Base-by-base conservation (phyloP, 2,888 invertebrate genomes). In the Ectemnius cavifrons region DNA sequence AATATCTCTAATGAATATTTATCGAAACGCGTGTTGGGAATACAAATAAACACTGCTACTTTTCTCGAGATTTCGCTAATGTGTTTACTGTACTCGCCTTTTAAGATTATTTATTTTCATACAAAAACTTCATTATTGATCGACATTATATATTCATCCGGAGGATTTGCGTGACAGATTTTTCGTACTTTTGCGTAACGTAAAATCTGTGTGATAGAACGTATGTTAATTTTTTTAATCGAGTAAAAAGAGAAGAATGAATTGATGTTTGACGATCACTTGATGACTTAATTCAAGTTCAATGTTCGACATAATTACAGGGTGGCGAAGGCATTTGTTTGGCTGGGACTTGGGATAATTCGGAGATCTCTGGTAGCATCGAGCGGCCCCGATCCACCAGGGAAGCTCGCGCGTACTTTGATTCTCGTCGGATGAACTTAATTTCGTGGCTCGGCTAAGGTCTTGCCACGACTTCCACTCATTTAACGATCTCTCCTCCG, bases 221-320 rank as follows among this genome's bases (percentile, higher is more conserved):
- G 2, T 1, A 37, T 37, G 37, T 11, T 11, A 6, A 11, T 37
- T 37, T 37, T 37, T 4, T 37, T 6, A 11, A 11, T 6, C 37
- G 3, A 37, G 37, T 8, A 8, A 8, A 37, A 37, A 8, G 37
- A 37, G 37, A 11, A 14, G 27, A 66, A 73, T 60, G 66, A 73
- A 63, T 73, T 57, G 47, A 13, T 16, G 58, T 37, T 23, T 46
- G 45, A 20, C 49, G 52, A 5, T 46, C 0, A 14, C 27, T 14
- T n/a, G 3, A 14, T n/a, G 3, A 14, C 56, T 74, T 64, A 63
- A 63, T 70, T 58, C 20, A n/a, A 28, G 49, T 56, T 73, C 37
- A 11, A 62, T 69, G 69, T 71, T 77, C 67, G 5, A 61, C n/a
- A 61, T 73, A 73, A 77, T 77, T 76, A 77, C 76, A 77, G 66